Evolutionary conservation across 2,797 vertebrate genomes (phyloP).

Genomic region (Chrysocyon brachyurus): DNA sequence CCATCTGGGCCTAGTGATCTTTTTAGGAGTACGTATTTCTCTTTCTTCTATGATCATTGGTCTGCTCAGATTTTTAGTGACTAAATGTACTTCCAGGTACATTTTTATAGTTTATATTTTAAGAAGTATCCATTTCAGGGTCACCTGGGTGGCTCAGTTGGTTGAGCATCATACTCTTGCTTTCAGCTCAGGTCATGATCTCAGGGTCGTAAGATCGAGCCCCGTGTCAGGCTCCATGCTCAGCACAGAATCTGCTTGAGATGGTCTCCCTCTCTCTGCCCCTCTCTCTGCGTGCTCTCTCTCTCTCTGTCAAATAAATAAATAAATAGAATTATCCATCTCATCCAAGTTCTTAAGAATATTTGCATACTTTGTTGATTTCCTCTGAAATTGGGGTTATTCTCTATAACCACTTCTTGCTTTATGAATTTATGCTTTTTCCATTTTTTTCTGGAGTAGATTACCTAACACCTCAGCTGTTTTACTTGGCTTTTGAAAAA

Average conservation of each 20-base stretch:
- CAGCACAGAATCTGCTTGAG: not conserved
- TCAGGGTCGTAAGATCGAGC: not conserved
- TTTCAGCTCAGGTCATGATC: not conserved
- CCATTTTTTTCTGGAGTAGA: not conserved
- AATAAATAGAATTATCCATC: not conserved
- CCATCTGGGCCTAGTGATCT: not conserved
- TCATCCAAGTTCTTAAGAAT: not conserved
- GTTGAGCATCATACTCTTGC: not conserved
- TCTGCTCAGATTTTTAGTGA: slow-evolving; percentile 22
- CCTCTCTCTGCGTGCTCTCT: not conserved
- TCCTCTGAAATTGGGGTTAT: not conserved
- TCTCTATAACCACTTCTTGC: not conserved
- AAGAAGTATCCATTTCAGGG: not conserved
- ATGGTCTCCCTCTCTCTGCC: not conserved
- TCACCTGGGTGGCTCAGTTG: not conserved
- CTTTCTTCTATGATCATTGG: slow-evolving; percentile 1
- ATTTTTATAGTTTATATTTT: slow-evolving; percentile 22
- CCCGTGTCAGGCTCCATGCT: not conserved
- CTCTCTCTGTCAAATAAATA: not conserved
- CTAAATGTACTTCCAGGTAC: not conserved
- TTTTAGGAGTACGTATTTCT: not conserved
- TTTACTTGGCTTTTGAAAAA: slow-evolving; percentile 28
- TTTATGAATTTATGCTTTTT: slow-evolving; percentile 42
- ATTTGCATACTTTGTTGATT: slow-evolving; percentile 37
- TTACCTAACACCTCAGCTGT: not conserved